A percentile compares a stretch with the other conserved stretches of the same genome.
phyloP scores from a whole-genome alignment of 2,797 vertebrate genomes.

The Phalloptychus januarius region DNA sequence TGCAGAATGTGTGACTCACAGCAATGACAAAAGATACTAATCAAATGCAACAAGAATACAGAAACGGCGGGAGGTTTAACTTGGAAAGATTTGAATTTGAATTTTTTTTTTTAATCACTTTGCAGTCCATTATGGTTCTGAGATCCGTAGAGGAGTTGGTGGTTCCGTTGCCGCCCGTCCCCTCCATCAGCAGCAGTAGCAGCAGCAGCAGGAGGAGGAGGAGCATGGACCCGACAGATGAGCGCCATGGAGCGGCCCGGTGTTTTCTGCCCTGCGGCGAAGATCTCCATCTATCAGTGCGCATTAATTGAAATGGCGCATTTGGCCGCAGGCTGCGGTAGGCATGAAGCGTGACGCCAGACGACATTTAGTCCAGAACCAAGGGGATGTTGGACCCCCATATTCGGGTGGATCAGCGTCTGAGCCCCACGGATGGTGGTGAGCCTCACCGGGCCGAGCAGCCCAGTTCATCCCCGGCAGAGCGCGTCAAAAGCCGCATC shows the following conservation, averaged over 20 bases:
- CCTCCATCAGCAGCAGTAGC: background rate
- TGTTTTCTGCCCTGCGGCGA: slow-evolving; percentile 53
- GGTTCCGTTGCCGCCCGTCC: background rate
- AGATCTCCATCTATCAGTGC: slow-evolving; percentile 78
- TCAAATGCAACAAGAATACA: background rate
- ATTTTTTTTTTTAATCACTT: background rate
- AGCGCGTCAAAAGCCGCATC: background rate
- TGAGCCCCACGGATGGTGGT: background rate
- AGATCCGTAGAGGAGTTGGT: background rate
- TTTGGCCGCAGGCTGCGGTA: slow-evolving; percentile 77
- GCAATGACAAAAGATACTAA: background rate
- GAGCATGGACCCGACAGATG: background rate
- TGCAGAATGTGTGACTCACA: background rate
- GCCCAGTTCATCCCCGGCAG: background rate
- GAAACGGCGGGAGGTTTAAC: background rate
- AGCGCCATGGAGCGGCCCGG: slow-evolving; percentile 2
- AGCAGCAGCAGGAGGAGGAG: background rate
- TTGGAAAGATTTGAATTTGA: background rate
- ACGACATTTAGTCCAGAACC: slow-evolving; percentile 85
- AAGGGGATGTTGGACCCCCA: slow-evolving; percentile 70
- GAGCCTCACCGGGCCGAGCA: background rate
- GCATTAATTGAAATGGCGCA: slow-evolving; percentile 88
- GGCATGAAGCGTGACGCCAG: slow-evolving; percentile 81
- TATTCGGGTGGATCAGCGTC: background rate
- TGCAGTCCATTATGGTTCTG: background rate